phyloP scores from a whole-genome alignment of 1,140 invertebrate species.

The Drosophila busckii region DNA sequence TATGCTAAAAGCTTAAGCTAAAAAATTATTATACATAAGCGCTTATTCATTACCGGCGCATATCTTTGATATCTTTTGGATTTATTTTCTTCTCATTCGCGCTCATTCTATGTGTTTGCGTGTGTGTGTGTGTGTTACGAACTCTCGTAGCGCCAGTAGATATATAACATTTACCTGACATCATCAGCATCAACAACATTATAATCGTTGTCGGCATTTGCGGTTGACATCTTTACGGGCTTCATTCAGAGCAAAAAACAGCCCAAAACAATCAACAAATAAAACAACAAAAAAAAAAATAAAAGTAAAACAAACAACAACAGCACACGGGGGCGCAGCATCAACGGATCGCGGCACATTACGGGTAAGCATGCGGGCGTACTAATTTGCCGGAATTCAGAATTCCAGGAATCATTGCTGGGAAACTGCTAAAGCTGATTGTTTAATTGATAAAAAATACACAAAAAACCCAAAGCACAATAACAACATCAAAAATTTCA shows the following conservation, averaged over 20 bases:
- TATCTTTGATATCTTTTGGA: neutral
- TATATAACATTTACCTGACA: constrained; percentile 55
- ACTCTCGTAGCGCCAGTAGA: constrained; percentile 7
- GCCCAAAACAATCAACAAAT: constrained; percentile 5
- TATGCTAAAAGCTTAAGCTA: constrained; percentile 1
- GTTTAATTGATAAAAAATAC: too few relatives aligned
- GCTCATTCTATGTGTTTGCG: constrained; percentile 1
- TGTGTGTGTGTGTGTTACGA: constrained; percentile 18
- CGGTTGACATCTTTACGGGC: constrained; percentile 63
- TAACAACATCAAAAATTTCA: too few relatives aligned
- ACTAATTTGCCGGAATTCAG: too few relatives aligned
- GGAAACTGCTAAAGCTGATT: too few relatives aligned
- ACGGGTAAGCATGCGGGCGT: too few relatives aligned
- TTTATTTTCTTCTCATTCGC: neutral
- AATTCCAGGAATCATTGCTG: too few relatives aligned
- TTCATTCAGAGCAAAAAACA: constrained; percentile 32
- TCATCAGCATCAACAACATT: constrained; percentile 26
- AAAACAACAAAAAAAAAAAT: neutral
- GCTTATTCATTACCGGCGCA: constrained; percentile 18
- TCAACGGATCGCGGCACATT: neutral
- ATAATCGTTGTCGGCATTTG: constrained; percentile 38
- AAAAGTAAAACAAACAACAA: neutral
- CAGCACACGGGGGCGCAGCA: constrained; percentile 5
- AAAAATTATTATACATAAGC: constrained; percentile 11
- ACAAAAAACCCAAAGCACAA: too few relatives aligned